Base-by-base conservation (phyloP, 2,888 invertebrate genomes). In the Callinectes sapidus region DNA sequence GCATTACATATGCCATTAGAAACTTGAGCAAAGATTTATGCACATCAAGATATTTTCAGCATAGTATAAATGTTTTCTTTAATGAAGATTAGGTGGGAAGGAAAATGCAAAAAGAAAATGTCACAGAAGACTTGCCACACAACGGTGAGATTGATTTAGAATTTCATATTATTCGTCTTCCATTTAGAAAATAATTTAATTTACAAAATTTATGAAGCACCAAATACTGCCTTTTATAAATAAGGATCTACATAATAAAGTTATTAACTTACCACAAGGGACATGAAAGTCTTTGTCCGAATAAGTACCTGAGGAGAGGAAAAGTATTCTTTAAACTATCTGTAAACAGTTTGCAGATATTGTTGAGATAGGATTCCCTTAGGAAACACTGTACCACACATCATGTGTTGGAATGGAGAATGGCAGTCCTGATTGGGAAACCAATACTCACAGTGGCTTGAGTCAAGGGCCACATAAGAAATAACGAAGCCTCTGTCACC, bases 401-500 rank as follows among this genome's bases (percentile, higher is more conserved):
- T 8, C 2, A 28, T n/a, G 13, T n/a, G 71, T 71, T 61, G 28
- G 13, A 71, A 71, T 71, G 71, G n/a, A 28, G 13, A 71, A 71
- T 2, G 5, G 71, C 71, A 71, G 28, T n/a, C 71, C 14, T 14
- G 16, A 35, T 81, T 13, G 32, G 35, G 81, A 0, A 32, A 2
- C 16, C 2, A 81, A 35, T 81, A 81, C 81, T 81, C 35, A 81
- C 81, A 81, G 81, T 35, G 14, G 14, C 8, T 32, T 16, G 81
- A 13, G 14, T 81, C 81, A 35, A 81, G 81, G 14, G 81, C 81
- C 35, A 35, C 35, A 32, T 13, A 35, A 2, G 32, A 35, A 16
- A 81, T 81, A 32, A 81, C 35, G 6, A 81, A 81, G 35, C 81
- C 81, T 18, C 81, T 81, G 81, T 81, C 81, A 23, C 35, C 81